Base-by-base conservation (phyloP, 1,140 invertebrate species). In the Euwallacea fornicatus region DNA sequence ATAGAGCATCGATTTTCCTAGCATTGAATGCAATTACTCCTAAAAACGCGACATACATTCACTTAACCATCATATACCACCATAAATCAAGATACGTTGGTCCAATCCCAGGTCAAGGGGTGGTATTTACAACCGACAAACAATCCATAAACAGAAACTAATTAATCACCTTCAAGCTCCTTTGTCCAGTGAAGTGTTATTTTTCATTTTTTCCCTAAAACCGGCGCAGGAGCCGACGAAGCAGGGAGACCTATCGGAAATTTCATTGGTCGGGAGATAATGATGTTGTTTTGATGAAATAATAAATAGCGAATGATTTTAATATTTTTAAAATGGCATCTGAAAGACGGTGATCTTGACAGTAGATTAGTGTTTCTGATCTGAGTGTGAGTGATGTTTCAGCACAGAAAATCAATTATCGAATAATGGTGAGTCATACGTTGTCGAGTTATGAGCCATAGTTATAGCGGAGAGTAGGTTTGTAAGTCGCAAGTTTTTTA, bases 141-240 rank as follows among this genome's bases (percentile, higher is more conserved):
- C 69, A 65, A 71, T 58, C 54, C 15, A 66, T 71, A 71, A 71
- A 71, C 68, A 71, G 53, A 66, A 55, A 64, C 60, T 59, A 71
- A 71, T 71, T 59, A 71, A 71, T 71, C 69, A 71, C 42, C 55
- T 66, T 71, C 54, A 13, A 7, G 44, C 42, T 71, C 69, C 59
- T 71, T 71, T 71, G 69, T 65, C 61, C 69, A 66, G 42, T 56
- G 50, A 71, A 71, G 69, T 62, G 69, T 69, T 71, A 66, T 65
- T 71, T 71, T 71, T 69, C 69, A 71, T 71, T 65, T 71, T 69
- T 71, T 60, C 62, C 21, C n/a, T 15, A 46, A 65, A 70, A 70
- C 55, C 68, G 58, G 68, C 68, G 68, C 68, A 70, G 50, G 68
- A 70, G 47, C 68, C 55, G 44, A 60, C 13, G 43, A 68, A 47